Percentiles rank a stretch among this genome's conserved stretches.
These are phyloP conservation scores for Nothoprocta perdicaria DNA, from an alignment of 2,113 vertebrate genomes.

Conservation along the genomic window DNA sequence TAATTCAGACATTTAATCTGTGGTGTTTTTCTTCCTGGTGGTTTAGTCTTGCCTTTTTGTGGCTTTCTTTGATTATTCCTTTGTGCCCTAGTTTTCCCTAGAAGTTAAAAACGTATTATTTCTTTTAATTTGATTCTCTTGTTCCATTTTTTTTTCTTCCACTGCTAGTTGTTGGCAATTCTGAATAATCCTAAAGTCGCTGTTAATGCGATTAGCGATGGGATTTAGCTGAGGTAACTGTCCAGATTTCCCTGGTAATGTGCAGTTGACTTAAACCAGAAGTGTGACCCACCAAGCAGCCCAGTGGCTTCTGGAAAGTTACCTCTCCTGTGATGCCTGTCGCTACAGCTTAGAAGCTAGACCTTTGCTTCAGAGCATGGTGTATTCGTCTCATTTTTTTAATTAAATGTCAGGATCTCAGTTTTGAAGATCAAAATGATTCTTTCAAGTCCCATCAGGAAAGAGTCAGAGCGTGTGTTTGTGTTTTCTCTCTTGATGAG, in stretches of 20 bases:
- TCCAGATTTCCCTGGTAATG: not conserved
- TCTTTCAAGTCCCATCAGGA: not conserved
- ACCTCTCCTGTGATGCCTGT: not conserved
- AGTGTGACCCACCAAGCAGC: not conserved
- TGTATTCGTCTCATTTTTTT: not conserved
- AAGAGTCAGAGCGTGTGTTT: not conserved
- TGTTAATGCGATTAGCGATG: not conserved
- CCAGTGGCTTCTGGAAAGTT: conserved; percentile 6
- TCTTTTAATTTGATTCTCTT: not conserved
- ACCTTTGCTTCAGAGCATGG: conserved; percentile 23
- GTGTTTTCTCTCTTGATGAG: conserved; percentile 28
- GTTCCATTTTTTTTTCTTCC: not conserved
- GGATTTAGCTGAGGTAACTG: not conserved
- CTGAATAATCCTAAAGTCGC: not conserved
- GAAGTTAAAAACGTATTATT: conserved; percentile 16
- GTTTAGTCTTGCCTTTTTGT: not conserved
- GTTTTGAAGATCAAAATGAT: conserved; percentile 43
- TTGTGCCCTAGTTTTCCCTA: conserved; percentile 32
- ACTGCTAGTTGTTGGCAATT: not conserved
- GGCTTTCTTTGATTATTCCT: conserved; percentile 49
- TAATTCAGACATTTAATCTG: conserved; percentile 18
- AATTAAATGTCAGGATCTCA: conserved; percentile 63
- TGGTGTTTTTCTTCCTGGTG: not conserved
- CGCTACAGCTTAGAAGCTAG: not conserved
- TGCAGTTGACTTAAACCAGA: not conserved